Base-by-base conservation (phyloP, 2,113 vertebrate species). In the Tor tambroides region DNA sequence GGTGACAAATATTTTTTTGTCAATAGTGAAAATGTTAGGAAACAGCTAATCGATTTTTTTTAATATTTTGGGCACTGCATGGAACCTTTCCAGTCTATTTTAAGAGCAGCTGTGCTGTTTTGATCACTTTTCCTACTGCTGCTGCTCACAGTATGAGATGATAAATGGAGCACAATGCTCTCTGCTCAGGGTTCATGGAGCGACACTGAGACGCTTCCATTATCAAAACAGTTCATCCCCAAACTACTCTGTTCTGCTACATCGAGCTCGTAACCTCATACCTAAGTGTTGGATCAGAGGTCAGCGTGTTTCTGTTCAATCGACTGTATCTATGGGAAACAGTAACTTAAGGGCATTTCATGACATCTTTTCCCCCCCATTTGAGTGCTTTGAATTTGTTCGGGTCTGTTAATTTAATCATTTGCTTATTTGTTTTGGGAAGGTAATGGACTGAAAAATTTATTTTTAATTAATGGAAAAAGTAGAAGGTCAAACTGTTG, bases 161-260 rank as follows among this genome's bases (percentile, higher is more conserved):
- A 43, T 82, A 82, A 67, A 82, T 82, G 61, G 80, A 67, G 61
- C 61, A 82, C 26, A 67, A 19, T 67, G 38, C n/a, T 82, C 80
- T 49, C 14, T 14, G 8, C 65, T 67, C 61, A 82, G n/a, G 59
- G 80, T 67, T 82, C 80, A 82, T 19, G 38, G 26, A 65, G 61
- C 8, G 26, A 82, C 80, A 82, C 61, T 14, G 80, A 82, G n/a
- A 82, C 26, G n/a, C 3, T 82, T 67, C 80, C 41, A 82, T 46
- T 67, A 67, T 67, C 38, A 82, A 82, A 82, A 82, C 80, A 82
- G 8, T 78, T 65, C 14, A 61, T 23, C 14, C 38, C n/a, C 38
- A 46, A 81, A 63, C 35, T 43, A 65, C 8, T 67, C n/a, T 30
- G 61, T 82, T 67, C 38, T 65, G 80, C 80, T 82, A 67, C 61